phyloP scores from a whole-genome alignment of 2,888 invertebrate species.

The Calameuta idolon region DNA sequence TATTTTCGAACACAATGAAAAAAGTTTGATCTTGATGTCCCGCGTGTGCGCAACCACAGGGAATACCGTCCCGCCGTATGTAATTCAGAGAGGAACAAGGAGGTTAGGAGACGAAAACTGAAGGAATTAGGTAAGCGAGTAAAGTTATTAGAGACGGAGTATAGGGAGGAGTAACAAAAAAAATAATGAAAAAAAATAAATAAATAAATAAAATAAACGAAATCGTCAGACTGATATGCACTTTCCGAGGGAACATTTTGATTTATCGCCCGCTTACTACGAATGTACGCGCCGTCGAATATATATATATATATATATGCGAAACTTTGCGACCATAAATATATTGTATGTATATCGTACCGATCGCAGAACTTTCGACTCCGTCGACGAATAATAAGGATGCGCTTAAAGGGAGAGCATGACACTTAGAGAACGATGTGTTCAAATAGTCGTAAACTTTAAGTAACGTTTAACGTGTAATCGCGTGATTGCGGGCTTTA shows the following conservation, averaged over 20 bases:
- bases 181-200: not conserved
- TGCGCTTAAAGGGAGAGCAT: conserved; percentile 40
- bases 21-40: not conserved
- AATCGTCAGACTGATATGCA: conserved; percentile 39
- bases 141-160: not conserved
- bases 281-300: conserved; percentile 1
- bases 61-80: conserved; percentile 24
- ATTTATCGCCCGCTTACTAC: conserved; percentile 2
- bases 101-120: not conserved
- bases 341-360: conserved; percentile 11
- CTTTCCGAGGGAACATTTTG: conserved; percentile 37
- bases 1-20: not conserved
- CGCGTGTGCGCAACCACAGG: not conserved
- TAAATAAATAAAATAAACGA: conserved; percentile 8
- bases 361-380: conserved; percentile 33
- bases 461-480: conserved; percentile 33
- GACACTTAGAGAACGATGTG: conserved; percentile 52
- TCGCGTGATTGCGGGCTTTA: conserved; percentile 22
- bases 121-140: not conserved
- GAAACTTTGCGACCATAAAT: conserved; percentile 11
- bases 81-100: conserved; percentile 17
- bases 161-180: not conserved
- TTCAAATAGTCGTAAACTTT: conserved; percentile 48
- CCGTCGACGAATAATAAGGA: conserved; percentile 41
- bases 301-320: not conserved